Evolutionary conservation across 2,113 vertebrate species (phyloP).

Genomic region (Macquaria australasica): DNA sequence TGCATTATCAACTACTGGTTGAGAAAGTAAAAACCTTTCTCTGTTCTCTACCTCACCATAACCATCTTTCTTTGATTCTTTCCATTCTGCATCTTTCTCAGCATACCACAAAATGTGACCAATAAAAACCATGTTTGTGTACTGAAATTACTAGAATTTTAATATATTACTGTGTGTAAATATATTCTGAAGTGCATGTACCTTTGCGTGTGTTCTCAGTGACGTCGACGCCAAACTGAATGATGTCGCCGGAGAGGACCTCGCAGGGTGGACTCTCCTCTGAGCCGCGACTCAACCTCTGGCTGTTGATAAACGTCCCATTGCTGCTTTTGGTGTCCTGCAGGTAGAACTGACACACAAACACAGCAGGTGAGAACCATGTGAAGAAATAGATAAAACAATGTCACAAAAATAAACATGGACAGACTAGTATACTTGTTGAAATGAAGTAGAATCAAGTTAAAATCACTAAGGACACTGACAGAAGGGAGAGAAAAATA

Average conservation of each 20-base stretch:
- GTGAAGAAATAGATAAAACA: background rate
- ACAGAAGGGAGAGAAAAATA: background rate
- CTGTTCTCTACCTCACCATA: background rate
- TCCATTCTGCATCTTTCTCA: background rate
- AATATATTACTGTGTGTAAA: background rate
- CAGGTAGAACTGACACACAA: slow-evolving; percentile 93
- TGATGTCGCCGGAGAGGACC: slow-evolving; percentile 97
- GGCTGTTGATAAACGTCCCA: slow-evolving; percentile 99
- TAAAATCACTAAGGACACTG: background rate
- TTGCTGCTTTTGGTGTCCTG: slow-evolving; percentile 99
- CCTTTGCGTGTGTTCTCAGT: slow-evolving; percentile 99
- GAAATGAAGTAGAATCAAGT: background rate
- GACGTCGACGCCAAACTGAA: slow-evolving; percentile 99
- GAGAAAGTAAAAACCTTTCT: background rate
- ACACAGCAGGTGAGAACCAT: slow-evolving; percentile 12
- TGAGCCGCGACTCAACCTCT: slow-evolving; percentile 97
- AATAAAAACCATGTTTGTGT: background rate
- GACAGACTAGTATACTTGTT: no score
- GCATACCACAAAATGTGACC: background rate
- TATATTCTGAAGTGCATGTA: background rate
- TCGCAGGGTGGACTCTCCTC: slow-evolving; percentile 99
- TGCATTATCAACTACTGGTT: background rate
- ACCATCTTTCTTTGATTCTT: background rate
- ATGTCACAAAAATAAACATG: background rate
- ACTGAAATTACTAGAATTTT: background rate